Percentiles rank a stretch among this genome's conserved stretches.
phyloP scores from a whole-genome alignment of 2,113 vertebrate genomes.

The Osmerus eperlanus region DNA sequence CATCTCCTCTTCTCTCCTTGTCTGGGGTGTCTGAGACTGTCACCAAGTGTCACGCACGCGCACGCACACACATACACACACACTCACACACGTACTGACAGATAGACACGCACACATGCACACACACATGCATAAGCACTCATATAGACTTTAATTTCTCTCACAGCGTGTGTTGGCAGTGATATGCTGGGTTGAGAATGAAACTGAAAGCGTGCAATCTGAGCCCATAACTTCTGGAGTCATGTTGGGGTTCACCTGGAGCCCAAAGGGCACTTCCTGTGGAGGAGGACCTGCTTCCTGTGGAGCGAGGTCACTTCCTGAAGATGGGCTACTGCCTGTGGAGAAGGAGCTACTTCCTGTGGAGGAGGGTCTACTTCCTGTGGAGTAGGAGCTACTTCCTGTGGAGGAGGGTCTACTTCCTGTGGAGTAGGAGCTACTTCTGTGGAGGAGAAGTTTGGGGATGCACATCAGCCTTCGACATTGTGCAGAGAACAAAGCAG shows the following conservation, averaged over 20 bases:
- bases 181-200: slow-evolving; percentile 17
- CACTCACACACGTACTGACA: slow-evolving; percentile 10
- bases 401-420: not conserved
- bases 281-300: not conserved
- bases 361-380: not conserved
- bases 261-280: not conserved
- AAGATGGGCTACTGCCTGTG: not conserved
- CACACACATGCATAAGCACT: slow-evolving; percentile 5
- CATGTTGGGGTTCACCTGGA: slow-evolving; percentile 13
- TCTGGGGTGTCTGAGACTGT: not conserved
- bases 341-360: too few relatives aligned
- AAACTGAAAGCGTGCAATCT: slow-evolving; percentile 7
- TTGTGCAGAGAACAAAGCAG: too few relatives aligned
- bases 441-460: too few relatives aligned
- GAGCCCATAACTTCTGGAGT: slow-evolving; percentile 7
- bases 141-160: slow-evolving; percentile 31
- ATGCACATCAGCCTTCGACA: too few relatives aligned
- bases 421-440: too few relatives aligned
- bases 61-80: not conserved
- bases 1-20: not conserved
- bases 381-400: not conserved
- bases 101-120: slow-evolving; percentile 12
- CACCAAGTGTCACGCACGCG: not conserved
- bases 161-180: slow-evolving; percentile 1
- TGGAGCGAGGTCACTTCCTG: too few relatives aligned